phyloP scores from a whole-genome alignment of 2,888 invertebrate species.

The Vannuccia rotundouncinata region DNA sequence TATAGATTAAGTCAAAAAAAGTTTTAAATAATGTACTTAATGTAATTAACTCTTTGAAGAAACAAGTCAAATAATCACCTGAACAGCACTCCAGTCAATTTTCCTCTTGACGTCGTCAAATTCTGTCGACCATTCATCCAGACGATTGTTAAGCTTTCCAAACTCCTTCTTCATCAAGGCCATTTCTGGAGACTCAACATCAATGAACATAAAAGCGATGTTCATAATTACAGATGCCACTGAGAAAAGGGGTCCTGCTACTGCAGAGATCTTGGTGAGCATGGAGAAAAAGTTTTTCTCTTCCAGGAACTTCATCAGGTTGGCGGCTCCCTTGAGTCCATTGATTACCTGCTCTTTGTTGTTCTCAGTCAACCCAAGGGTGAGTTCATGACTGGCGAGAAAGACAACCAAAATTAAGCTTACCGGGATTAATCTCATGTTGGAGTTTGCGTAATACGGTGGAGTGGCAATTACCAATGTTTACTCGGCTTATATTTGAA shows the following conservation, averaged over 20 bases:
- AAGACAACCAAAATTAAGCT: too few relatives aligned
- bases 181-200: conserved; percentile 35
- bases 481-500: too few relatives aligned
- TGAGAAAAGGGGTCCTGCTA: conserved; percentile 32
- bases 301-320: conserved; percentile 29
- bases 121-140: conserved; percentile 30
- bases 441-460: too few relatives aligned
- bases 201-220: conserved; percentile 33
- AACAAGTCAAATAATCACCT: neutral
- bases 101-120: conserved; percentile 30
- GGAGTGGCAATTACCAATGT: too few relatives aligned
- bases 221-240: conserved; percentile 21
- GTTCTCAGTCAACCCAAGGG: conserved; percentile 20
- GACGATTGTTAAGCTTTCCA: conserved; percentile 10
- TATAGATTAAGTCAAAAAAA: too few relatives aligned
- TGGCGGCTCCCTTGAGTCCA: conserved; percentile 19
- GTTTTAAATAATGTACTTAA: too few relatives aligned
- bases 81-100: conserved; percentile 36
- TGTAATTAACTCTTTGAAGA: neutral
- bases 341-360: conserved; percentile 32
- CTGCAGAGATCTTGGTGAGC: conserved; percentile 30
- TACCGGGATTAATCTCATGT: too few relatives aligned
- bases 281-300: conserved; percentile 32
- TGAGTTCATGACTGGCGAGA: too few relatives aligned
- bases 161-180: conserved; percentile 36